A percentile compares a stretch with the other conserved stretches of the same genome.
Evolutionary conservation across 2,888 invertebrate species (phyloP).

Genomic region (Apotomis capreana): DNA sequence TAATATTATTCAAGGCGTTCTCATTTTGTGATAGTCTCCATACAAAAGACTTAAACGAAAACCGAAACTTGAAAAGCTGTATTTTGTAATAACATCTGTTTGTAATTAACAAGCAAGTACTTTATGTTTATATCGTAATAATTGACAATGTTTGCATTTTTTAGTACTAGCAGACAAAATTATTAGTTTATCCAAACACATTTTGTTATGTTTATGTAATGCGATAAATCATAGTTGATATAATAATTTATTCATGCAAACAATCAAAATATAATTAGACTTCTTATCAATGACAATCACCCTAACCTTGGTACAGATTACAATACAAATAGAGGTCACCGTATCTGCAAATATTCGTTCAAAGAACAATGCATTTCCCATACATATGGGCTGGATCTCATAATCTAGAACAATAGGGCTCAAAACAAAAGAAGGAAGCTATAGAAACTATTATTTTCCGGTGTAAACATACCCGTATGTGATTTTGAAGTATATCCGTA

Average conservation of each 20-base stretch:
- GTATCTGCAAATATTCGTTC: constrained; percentile 26
- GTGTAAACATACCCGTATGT: constrained; percentile 26
- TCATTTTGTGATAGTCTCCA: not conserved
- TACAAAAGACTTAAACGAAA: constrained; percentile 31
- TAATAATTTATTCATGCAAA: constrained; percentile 12
- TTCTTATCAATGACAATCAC: constrained; percentile 25
- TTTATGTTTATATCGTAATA: not conserved
- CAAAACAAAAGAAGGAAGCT: constrained; percentile 68
- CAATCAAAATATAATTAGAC: constrained; percentile 16
- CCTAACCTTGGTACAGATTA: constrained; percentile 32
- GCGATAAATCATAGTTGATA: no score
- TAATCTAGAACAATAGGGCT: constrained; percentile 61
- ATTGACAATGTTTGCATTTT: no score
- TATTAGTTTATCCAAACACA: not conserved
- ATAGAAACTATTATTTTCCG: constrained; percentile 52
- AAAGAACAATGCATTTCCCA: constrained; percentile 33
- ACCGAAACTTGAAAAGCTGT: not conserved
- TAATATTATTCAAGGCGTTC: not conserved
- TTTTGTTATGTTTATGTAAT: constrained; percentile 17
- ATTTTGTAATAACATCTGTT: not conserved
- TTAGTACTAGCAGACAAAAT: no score
- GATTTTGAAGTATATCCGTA: constrained; percentile 44
- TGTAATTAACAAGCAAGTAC: not conserved
- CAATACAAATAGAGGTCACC: constrained; percentile 38
- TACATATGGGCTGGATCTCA: constrained; percentile 4